Evolutionary conservation across 2,888 invertebrate species (phyloP).

Genomic region (Choreutis nemorana): DNA sequence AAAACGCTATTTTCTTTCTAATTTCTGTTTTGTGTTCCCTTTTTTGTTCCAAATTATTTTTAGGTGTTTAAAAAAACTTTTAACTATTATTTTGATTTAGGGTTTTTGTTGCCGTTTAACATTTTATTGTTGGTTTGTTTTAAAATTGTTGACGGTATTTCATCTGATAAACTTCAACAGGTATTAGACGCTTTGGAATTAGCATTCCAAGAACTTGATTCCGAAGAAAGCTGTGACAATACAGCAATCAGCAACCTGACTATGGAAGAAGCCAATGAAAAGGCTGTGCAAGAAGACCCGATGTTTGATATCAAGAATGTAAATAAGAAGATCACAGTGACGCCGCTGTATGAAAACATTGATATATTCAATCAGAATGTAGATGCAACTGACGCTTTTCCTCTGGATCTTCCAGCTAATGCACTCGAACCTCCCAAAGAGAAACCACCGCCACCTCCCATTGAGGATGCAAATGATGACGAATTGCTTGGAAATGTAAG

Average conservation of each 20-base stretch:
- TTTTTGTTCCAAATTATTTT: constrained; percentile 10
- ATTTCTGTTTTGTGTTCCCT: constrained; percentile 14
- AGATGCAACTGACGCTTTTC: constrained; percentile 45
- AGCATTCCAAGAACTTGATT: constrained; percentile 70
- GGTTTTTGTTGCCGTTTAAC: too few relatives aligned
- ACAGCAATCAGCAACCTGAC: too few relatives aligned
- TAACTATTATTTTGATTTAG: too few relatives aligned
- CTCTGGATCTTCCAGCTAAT: constrained; percentile 65
- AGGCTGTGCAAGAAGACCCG: constrained; percentile 15
- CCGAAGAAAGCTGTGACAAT: constrained; percentile 36
- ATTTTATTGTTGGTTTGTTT: too few relatives aligned
- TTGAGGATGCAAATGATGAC: constrained; percentile 51
- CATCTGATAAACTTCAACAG: too few relatives aligned
- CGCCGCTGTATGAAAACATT: constrained; percentile 70
- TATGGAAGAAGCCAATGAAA: constrained; percentile 48
- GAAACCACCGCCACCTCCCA: constrained; percentile 85
- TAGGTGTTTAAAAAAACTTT: too few relatives aligned
- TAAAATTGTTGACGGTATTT: too few relatives aligned
- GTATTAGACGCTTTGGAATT: constrained; percentile 71
- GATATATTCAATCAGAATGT: constrained; percentile 46
- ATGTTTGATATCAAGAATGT: constrained; percentile 26
- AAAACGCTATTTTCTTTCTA: constrained; percentile 16
- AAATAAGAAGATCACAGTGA: constrained; percentile 42
- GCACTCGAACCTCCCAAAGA: constrained; percentile 81
- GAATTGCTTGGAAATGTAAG: constrained; percentile 56